These are phyloP conservation scores for Drosophila nasuta DNA, from an alignment of 1,140 invertebrate genomes.

Conservation along the genomic window DNA sequence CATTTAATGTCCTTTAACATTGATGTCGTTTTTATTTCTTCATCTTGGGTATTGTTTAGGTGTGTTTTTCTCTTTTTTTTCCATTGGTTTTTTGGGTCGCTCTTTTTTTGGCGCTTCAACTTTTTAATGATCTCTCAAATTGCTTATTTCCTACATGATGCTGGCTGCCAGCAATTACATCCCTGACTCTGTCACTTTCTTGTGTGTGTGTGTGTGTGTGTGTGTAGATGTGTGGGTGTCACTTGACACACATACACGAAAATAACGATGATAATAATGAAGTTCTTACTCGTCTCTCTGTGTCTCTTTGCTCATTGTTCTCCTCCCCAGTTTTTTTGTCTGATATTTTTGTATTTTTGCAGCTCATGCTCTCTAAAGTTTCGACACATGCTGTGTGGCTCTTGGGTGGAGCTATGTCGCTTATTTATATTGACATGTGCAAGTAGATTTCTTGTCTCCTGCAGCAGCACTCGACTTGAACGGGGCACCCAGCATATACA, in stretches of 20 bases:
- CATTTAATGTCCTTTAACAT: conserved; percentile 73
- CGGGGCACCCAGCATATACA: conserved; percentile 4
- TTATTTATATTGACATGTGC: conserved; percentile 81
- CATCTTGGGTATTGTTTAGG: conserved; percentile 51
- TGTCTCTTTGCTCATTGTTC: too few species aligned
- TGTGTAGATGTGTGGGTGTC: conserved; percentile 32
- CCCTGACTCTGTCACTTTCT: conserved; percentile 38
- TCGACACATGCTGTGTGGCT: conserved; percentile 42
- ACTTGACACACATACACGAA: conserved; percentile 47
- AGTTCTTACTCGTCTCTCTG: conserved; percentile 38
- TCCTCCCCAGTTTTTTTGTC: neutral
- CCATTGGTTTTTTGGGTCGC: conserved; percentile 12
- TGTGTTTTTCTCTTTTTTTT: conserved; percentile 10
- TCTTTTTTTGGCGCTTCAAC: conserved; percentile 74
- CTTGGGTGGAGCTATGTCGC: conserved; percentile 41
- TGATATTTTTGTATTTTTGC: conserved; percentile 29
- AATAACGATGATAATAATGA: conserved; percentile 67
- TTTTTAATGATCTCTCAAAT: conserved; percentile 84
- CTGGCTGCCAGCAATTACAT: conserved; percentile 74
- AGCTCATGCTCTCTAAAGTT: conserved; percentile 53
- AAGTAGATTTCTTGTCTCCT: conserved; percentile 60
- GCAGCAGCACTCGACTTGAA: conserved; percentile 34
- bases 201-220: conserved; percentile 18
- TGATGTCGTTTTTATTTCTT: conserved; percentile 76
- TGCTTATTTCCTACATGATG: conserved; percentile 81